Evolutionary conservation across 2,888 invertebrate species (phyloP), one percentile per base, ranked within the genome.

Genomic region (Priocnemis perturbator): DNA sequence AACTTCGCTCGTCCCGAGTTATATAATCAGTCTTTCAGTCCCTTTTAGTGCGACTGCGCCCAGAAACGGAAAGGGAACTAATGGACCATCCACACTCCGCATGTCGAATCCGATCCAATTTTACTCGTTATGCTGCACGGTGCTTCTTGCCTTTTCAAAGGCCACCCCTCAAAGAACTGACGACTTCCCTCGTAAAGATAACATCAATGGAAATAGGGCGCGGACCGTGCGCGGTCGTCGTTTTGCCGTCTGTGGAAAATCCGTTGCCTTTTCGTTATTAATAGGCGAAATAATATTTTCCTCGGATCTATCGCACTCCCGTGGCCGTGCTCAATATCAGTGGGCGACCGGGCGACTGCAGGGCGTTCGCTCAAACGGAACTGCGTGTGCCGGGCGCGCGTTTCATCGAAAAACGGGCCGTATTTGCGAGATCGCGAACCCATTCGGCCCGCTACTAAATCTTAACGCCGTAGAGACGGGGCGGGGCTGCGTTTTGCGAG

Each of bases 121-220:
- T 73, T 76, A 71, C 67, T 77, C 67, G 73, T 74, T 76, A 76
- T 67, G 61, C 58, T 70, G 64, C 70, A 68, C 65, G 69, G 55
- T 57, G 63, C 48, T 60, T 60, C 56, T 52, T 64, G 52, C 53
- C 57, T 61, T 74, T 76, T 76, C 67, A 79, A 72, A 77, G 61
- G 21, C 26, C 21, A 37, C 56, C 69, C 59, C 74, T 72, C 64
- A 73, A 79, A 64, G 69, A 60, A 74, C 67, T 26, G 66, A 62
- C 60, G 64, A 69, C 53, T 67, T 45, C 56, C 44, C 60, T 59
- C 21, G 52, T 53, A 60, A 69, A 71, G 71, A 71, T 77, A 81
- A 76, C 72, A 64, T 79, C 78, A 74, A 77, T 74, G 70, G 64
- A 66, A 71, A 68, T 59, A 55, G 68, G 60, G 9, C 47, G 58